Conservation (phyloP, 2,113 vertebrate genomes). For the Sorex fumeus region DNA sequence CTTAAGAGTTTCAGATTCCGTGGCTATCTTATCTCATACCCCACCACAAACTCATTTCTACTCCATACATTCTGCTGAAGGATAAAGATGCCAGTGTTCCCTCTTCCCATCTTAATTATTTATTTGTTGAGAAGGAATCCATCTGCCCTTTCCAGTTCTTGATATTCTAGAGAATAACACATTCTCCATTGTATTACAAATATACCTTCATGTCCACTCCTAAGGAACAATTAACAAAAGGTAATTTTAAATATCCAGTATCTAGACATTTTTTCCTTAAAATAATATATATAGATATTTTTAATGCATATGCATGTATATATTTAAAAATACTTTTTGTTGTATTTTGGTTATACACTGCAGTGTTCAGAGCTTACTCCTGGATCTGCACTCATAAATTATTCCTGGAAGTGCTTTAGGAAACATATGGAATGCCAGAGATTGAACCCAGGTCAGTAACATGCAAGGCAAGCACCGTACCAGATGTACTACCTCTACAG, state of each 20-base stretch:
- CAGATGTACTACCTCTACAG: too few species aligned
- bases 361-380: too few species aligned
- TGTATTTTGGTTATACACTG: too few species aligned
- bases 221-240: constrained; percentile 30
- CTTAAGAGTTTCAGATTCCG: not conserved
- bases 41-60: not conserved
- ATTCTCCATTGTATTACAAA: not conserved
- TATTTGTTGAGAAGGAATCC: constrained; percentile 25
- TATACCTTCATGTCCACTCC: not conserved
- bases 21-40: not conserved
- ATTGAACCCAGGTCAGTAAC: too few species aligned
- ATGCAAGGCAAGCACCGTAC: too few species aligned
- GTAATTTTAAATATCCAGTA: constrained; percentile 13
- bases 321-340: too few species aligned
- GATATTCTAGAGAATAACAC: constrained; percentile 36
- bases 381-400: too few species aligned
- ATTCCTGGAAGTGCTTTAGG: too few species aligned
- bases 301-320: not conserved
- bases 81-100: not conserved
- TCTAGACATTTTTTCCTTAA: constrained; percentile 28
- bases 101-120: not conserved
- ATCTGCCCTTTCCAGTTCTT: not conserved
- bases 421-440: too few species aligned
- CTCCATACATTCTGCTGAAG: not conserved
- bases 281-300: not conserved